Conservation (phyloP, 2,888 invertebrate genomes). For the Temnothorax rugatulus region DNA sequence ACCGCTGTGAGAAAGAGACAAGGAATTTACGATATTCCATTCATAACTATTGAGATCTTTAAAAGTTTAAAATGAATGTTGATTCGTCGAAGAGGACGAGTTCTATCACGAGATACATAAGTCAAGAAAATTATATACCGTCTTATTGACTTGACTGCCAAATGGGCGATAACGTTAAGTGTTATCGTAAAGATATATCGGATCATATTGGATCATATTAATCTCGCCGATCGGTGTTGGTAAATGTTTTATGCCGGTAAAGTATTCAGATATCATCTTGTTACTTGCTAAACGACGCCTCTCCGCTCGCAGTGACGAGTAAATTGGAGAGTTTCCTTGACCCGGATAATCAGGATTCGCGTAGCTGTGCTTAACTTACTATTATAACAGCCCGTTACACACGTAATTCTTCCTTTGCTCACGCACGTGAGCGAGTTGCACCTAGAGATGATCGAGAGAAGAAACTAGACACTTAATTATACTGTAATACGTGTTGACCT, state of each 20-base stretch:
- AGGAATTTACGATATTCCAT: neutral
- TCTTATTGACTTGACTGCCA: neutral
- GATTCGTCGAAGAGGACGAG: neutral
- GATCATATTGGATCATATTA: neutral
- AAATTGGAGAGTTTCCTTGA: slow-evolving; percentile 55
- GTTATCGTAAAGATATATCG: neutral
- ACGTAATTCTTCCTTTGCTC: slow-evolving; percentile 11
- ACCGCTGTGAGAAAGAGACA: neutral
- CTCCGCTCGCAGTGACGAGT: slow-evolving; percentile 29
- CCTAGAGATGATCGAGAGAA: slow-evolving; percentile 23
- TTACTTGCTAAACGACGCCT: neutral
- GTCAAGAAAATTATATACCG: neutral
- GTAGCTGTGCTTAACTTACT: slow-evolving; percentile 27
- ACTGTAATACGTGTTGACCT: slow-evolving; percentile 42
- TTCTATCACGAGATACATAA: neutral
- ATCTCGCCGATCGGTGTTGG: neutral
- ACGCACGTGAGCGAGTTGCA: slow-evolving; percentile 9
- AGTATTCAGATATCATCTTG: slow-evolving; percentile 13
- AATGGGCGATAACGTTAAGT: neutral
- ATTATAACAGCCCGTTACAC: slow-evolving; percentile 31
- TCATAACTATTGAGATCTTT: neutral
- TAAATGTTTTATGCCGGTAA: neutral
- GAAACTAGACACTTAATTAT: slow-evolving; percentile 45
- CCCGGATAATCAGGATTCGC: slow-evolving; percentile 44
- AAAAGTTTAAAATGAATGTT: neutral